These are phyloP conservation scores for Octopus sinensis DNA, from an alignment of 1,140 invertebrate genomes.

Conservation along the genomic window DNA sequence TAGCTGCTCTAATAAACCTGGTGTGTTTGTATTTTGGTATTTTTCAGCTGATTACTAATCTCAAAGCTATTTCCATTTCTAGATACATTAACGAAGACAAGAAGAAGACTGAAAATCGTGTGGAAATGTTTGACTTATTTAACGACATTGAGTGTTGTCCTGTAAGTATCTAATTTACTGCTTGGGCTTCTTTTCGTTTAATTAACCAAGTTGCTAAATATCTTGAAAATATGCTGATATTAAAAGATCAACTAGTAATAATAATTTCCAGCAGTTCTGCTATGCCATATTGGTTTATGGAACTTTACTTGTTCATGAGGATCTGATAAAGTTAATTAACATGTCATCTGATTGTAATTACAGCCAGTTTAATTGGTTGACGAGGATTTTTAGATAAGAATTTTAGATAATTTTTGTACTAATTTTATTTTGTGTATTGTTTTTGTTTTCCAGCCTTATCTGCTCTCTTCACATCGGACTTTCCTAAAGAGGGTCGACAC, in stretches of 20 bases:
- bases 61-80: conserved; percentile 21
- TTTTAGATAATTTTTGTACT: background rate
- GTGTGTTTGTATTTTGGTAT: background rate
- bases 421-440: background rate
- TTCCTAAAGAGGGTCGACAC: conserved; percentile 86
- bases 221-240: too few species aligned
- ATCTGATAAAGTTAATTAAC: background rate
- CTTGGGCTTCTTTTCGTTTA: too few species aligned
- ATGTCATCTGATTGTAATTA: background rate
- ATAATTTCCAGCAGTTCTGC: background rate
- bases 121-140: conserved; percentile 94
- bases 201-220: too few species aligned
- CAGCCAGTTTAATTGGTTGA: background rate
- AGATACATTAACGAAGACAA: conserved; percentile 94
- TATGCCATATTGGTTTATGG: background rate
- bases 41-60: background rate
- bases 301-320: background rate
- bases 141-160: conserved; percentile 97
- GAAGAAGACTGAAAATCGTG: conserved; percentile 86
- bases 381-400: background rate
- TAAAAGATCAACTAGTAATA: background rate
- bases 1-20: too few species aligned
- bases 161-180: conserved; percentile 59
- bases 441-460: conserved; percentile 66
- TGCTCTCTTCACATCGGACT: conserved; percentile 86